Evolutionary conservation across 2,113 vertebrate genomes (phyloP), one percentile per base, ranked within the genome.

Genomic region (Bombycilla garrulus): DNA sequence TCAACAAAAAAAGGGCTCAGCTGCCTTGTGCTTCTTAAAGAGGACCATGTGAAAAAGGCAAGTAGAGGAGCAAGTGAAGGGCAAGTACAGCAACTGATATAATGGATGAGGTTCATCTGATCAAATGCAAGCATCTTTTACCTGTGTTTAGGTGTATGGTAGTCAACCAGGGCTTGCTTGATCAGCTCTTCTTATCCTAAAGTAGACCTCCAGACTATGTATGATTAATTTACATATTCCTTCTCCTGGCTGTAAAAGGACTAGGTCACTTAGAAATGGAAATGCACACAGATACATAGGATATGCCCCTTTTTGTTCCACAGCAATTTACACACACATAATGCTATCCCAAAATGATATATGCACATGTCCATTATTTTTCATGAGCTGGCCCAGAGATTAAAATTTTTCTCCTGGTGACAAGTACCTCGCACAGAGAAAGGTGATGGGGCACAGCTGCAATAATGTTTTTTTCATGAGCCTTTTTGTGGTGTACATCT

Each of bases 391-490:
- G 28, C 24, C 23, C 78, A 87, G 57, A 82, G 57, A 80, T 77
- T 50, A 77, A 21, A 14, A 42, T 92, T 91, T 76, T 57, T 11
- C 13, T 88, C 20, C 38, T 65, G 7, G 56, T 90, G 28, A 73
- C 33, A 57, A 72, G 6, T 58, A 26, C 28, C 50, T 92, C 36
- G 1, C 23, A 25, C 38, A 73, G 38, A 31, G 16, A 87, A 65
- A 85, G 61, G 65, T 65, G 62, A 69, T 54, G 54, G 29, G 60
- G 21, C 78, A 92, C 81, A 95, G 78, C 53, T 82, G 73, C 66
- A 85, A 28, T 66, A 42, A 58, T 74, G 9, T 7, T n/a, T 53
- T 88, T 93, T 90, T 79, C 71, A 42, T 56, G 15, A 80, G 38
- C 1, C 40, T 81, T 78, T 84, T 78, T 78, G 36, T 69, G 31